Conservation (phyloP, 2,888 invertebrate species). For the Phyllotreta cruciferae region DNA sequence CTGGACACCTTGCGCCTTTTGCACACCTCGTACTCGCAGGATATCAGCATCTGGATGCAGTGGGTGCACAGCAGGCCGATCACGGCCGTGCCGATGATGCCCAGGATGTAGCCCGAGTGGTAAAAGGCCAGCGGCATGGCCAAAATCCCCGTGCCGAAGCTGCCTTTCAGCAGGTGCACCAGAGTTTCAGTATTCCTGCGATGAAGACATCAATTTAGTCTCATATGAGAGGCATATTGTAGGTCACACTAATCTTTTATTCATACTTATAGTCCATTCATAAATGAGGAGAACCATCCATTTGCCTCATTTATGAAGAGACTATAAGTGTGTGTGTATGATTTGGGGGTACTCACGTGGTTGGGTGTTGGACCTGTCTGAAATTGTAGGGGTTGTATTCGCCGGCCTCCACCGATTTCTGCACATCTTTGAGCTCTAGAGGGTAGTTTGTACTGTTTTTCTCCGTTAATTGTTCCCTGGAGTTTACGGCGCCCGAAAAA, state of each 20-base stretch:
- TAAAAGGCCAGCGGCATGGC: conserved; percentile 90
- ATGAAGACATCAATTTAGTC: conserved; percentile 42
- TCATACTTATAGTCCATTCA: too few relatives aligned
- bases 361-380: conserved; percentile 73
- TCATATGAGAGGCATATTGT: too few relatives aligned
- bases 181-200: conserved; percentile 80
- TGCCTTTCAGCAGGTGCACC: conserved; percentile 87
- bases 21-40: conserved; percentile 71
- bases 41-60: conserved; percentile 89
- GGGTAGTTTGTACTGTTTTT: conserved; percentile 48
- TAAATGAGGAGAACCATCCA: too few relatives aligned
- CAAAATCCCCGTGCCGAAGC: conserved; percentile 89
- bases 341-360: conserved; percentile 82
- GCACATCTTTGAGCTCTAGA: conserved; percentile 63
- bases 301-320: too few relatives aligned
- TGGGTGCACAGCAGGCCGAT: conserved; percentile 92
- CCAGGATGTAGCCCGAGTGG: conserved; percentile 83
- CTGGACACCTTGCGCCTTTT: conserved; percentile 63
- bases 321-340: too few relatives aligned
- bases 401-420: conserved; percentile 56
- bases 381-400: conserved; percentile 75
- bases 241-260: too few relatives aligned
- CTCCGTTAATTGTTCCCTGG: conserved; percentile 45
- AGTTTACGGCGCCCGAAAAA: conserved; percentile 51
- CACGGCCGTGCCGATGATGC: conserved; percentile 78